Base-by-base conservation (phyloP, 1,140 invertebrate species). In the Bombus picipes region DNA sequence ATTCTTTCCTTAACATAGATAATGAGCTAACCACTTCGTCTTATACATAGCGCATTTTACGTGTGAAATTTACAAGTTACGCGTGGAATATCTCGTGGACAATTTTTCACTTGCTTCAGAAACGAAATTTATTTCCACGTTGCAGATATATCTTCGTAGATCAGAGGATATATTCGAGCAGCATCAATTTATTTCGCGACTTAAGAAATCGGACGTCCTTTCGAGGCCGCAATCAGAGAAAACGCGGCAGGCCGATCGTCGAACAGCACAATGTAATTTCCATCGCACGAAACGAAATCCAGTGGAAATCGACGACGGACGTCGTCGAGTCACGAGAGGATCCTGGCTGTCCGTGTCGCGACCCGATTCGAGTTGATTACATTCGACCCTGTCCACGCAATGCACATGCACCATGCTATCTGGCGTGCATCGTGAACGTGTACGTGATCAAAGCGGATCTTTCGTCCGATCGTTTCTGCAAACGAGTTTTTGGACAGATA, bases 401-500 rank as follows among this genome's bases (percentile, higher is more conserved):
- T 22, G 66, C 68, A 37, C 66, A 37, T 70, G 66, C 68, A 70
- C 37, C 22, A 53, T 53, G 47, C 47, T 53, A 53, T 53, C 47
- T 53, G 47, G 47, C 47, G 47, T 53, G 47, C 47, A 53, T 28
- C 59, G 59, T 28, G 28, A 28, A 62, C 59, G 59, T 62, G 59
- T 62, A n/a, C 32, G 32, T 34, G 66, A 68, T 68, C 66, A 68
- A 68, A 68, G 34, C 32, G 34, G 32, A 22, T 37, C 15, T 25
- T 37, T 37, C 25, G 28, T 5, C 39, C 25, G 12, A 8, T 66
- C 22, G 37, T 41, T 71, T 41, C 39, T n/a, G 25, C 25, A n/a
- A 71, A 71, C 70, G 70, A 71, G 70, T 28, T 71, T 71, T 71
- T n/a, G 28, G 25, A 41, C 25, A 71, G 41, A 71, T 41, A 71